Base-by-base conservation (phyloP, 2,888 invertebrate genomes). In the Chrysotoxum bicinctum region DNA sequence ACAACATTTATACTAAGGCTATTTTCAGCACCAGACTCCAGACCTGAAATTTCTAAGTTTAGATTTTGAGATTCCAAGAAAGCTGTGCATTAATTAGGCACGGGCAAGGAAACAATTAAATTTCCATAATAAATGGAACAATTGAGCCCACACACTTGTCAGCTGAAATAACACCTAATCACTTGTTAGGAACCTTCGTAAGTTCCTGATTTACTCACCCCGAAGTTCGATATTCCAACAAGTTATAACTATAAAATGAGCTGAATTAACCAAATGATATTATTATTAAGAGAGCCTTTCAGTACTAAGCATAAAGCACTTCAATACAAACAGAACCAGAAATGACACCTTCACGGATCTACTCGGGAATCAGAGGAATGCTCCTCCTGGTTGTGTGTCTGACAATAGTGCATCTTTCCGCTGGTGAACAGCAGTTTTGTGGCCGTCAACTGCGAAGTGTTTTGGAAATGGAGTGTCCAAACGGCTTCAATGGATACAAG, bases 121-220 rank as follows among this genome's bases (percentile, higher is more conserved):
- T 77, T 26, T 73, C 60, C 40, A 40, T 40, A 40, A n/a, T 40
- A n/a, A 40, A n/a, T n/a, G 7, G n/a, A 40, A 7, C 40, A 40
- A 82, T 73, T 62, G 62, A 77, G 68, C 62, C 73, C 52, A n/a
- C 40, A 77, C 35, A 72, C 48, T n/a, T 82, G 82, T 82, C 82
- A 68, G 52, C 60, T 69, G 54, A 66, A 66, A 66, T 77, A 45
- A 58, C 43, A 37, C 37, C 54, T 77, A 82, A 68, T 72, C 30
- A 37, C 14, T 37, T 37, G 14, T 6, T 14, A 14, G 4, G 14
- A 37, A 14, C 14, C 14, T 37, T 14, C 4, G 4, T 1, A 8
- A 8, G 6, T 6, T 40, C 6, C 0, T n/a, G 6, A 1, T n/a
- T 40, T 14, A 37, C 37, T 4, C 37, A 37, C 12, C 2, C 5